Evolutionary conservation across 37 sponge, comb jelly and placozoan species (phyloP).

Genomic region (Agelas oroides): DNA sequence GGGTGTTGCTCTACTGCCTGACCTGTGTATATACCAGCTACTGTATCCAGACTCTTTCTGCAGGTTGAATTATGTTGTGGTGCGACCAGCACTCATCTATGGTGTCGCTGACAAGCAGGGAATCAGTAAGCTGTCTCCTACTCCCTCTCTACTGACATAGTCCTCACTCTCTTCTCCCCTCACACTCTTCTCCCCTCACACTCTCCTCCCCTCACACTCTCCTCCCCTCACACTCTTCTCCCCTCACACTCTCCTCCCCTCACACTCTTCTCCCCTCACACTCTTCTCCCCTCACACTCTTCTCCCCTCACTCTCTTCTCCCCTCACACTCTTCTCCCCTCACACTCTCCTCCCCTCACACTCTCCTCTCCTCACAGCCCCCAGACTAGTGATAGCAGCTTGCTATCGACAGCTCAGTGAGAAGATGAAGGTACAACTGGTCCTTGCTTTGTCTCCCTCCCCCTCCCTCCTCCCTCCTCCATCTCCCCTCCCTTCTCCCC

Average conservation of each 20-base stretch:
- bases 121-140: constrained; percentile 80
- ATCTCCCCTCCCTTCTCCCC: neutral
- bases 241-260: too few species aligned
- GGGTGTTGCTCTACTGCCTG: neutral
- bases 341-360: constrained; percentile 44
- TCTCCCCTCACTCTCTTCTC: too few species aligned
- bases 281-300: too few species aligned
- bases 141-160: too few species aligned
- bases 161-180: too few species aligned
- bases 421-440: constrained; percentile 76
- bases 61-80: constrained; percentile 84
- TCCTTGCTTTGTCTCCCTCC: too few species aligned
- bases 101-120: constrained; percentile 83
- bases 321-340: too few species aligned
- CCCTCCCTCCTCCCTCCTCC: too few species aligned
- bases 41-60: neutral
- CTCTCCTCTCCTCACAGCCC: constrained; percentile 37
- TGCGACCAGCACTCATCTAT: constrained; percentile 92
- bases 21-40: neutral
- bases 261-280: too few species aligned
- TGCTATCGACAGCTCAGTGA: constrained; percentile 79
- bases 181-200: too few species aligned
- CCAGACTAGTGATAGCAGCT: constrained; percentile 79
- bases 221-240: too few species aligned
- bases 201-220: too few species aligned